These are phyloP conservation scores for Lobophora halterata DNA, from an alignment of 2,888 invertebrate genomes.

Conservation along the genomic window DNA sequence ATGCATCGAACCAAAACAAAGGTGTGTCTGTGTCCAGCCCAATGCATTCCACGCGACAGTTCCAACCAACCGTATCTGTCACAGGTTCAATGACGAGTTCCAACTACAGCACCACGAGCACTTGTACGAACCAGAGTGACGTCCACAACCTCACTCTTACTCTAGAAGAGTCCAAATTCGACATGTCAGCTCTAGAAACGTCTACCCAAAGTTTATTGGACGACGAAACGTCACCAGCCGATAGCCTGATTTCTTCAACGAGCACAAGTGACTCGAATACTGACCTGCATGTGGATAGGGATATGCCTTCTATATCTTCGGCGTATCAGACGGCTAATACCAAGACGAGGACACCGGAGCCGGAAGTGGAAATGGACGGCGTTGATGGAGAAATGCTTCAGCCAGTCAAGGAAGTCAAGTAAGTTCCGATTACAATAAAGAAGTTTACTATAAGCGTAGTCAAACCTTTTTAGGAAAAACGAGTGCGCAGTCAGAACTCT, in stretches of 20 bases:
- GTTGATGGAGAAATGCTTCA: constrained; percentile 60
- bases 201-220: constrained; percentile 86
- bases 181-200: constrained; percentile 85
- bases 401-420: constrained; percentile 60
- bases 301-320: constrained; percentile 66
- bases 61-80: constrained; percentile 9
- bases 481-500: too few species aligned
- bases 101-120: constrained; percentile 76
- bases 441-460: too few species aligned
- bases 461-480: too few species aligned
- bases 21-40: too few species aligned
- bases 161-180: constrained; percentile 88
- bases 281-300: constrained; percentile 70
- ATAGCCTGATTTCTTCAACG: constrained; percentile 85
- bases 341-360: constrained; percentile 75
- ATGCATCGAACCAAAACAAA: too few species aligned
- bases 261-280: constrained; percentile 84
- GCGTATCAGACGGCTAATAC: constrained; percentile 78
- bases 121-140: constrained; percentile 73
- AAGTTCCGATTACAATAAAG: constrained; percentile 37
- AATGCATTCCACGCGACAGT: too few species aligned
- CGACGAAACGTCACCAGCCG: constrained; percentile 92
- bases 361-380: constrained; percentile 50
- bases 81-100: constrained; percentile 77
- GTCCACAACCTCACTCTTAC: constrained; percentile 82